Conservation (phyloP, 2,113 vertebrate genomes). For the Cottus gobio region DNA sequence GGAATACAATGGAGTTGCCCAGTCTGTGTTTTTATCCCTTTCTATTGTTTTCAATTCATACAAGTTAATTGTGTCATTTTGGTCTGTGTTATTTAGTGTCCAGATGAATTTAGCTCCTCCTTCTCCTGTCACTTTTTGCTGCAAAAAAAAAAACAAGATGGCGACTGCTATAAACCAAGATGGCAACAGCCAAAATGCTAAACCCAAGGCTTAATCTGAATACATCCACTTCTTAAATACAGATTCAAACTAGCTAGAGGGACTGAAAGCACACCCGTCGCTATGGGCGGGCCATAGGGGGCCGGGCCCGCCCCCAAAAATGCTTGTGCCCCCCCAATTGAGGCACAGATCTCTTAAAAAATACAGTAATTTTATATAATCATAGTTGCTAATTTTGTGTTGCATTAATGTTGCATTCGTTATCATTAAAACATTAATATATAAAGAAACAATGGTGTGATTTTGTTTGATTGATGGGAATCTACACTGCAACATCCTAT, state of each 20-base stretch:
- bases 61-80: neutral
- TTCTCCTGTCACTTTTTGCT: neutral
- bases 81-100: neutral
- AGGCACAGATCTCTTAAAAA: too few species aligned
- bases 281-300: too few species aligned
- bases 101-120: neutral
- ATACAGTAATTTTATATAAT: too few species aligned
- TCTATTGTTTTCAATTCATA: neutral
- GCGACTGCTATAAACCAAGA: neutral
- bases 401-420: too few species aligned
- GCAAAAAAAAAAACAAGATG: neutral
- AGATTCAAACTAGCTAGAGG: neutral
- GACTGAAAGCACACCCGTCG: too few species aligned
- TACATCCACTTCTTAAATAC: neutral
- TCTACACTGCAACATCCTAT: too few species aligned
- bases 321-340: too few species aligned
- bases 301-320: too few species aligned
- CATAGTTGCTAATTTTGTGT: too few species aligned
- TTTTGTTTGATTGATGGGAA: too few species aligned
- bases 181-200: neutral
- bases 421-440: too few species aligned
- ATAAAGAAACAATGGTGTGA: too few species aligned
- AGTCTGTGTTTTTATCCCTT: neutral
- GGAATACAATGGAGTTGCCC: neutral
- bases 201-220: neutral